phyloP scores from a whole-genome alignment of 2,888 invertebrate species.

The Siphlonurus alternatus region DNA sequence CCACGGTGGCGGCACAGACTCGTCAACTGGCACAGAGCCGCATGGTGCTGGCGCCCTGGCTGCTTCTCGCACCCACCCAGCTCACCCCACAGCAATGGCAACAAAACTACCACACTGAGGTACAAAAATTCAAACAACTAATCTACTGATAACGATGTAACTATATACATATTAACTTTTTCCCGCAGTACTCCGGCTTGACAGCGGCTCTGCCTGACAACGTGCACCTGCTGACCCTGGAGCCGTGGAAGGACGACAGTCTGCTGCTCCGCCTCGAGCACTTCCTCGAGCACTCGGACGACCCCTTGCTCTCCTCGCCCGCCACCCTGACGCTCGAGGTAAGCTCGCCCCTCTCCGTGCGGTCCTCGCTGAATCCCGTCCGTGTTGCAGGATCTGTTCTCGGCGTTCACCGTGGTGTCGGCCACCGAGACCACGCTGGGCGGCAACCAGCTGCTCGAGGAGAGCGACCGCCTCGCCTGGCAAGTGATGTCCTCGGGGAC shows the following conservation, averaged over 20 bases:
- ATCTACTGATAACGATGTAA: neutral
- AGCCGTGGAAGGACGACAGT: slow-evolving; percentile 48
- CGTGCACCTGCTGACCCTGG: slow-evolving; percentile 59
- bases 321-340: slow-evolving; percentile 34
- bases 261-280: slow-evolving; percentile 62
- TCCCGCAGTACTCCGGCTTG: slow-evolving; percentile 35
- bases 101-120: slow-evolving; percentile 26
- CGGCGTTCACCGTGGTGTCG: slow-evolving; percentile 32
- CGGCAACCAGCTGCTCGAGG: slow-evolving; percentile 44
- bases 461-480: slow-evolving; percentile 38
- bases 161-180: neutral
- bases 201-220: slow-evolving; percentile 41
- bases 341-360: too few relatives aligned
- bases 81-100: slow-evolving; percentile 35
- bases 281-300: slow-evolving; percentile 46
- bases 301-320: slow-evolving; percentile 32
- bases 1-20: slow-evolving; percentile 25
- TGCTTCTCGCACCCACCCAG: slow-evolving; percentile 25
- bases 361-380: neutral
- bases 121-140: too few relatives aligned
- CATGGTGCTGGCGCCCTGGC: slow-evolving; percentile 39
- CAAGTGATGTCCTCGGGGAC: neutral
- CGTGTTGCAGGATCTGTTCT: slow-evolving; percentile 37
- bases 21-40: slow-evolving; percentile 29
- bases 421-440: slow-evolving; percentile 51